These are phyloP conservation scores for Muscidifurax raptorellus DNA, from an alignment of 1,140 invertebrate genomes.

Conservation along the genomic window DNA sequence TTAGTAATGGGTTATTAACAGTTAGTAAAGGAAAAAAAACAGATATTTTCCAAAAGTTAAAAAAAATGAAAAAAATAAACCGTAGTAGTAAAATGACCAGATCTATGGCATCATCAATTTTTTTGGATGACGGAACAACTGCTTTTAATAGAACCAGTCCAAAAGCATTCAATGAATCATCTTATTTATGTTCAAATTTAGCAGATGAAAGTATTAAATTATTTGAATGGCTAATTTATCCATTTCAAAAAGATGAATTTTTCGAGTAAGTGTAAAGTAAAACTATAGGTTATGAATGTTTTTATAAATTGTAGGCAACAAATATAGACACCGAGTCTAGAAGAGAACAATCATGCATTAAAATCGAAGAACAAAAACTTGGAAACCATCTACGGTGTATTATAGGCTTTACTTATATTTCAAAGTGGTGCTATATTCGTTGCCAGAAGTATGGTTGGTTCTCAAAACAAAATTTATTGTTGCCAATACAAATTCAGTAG, in stretches of 20 bases:
- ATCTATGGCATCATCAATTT: neutral
- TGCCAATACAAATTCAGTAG: too few relatives aligned
- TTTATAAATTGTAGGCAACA: neutral
- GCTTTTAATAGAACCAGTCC: neutral
- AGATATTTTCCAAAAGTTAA: neutral
- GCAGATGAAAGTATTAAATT: conserved; percentile 77
- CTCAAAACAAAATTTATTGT: too few relatives aligned
- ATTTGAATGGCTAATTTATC: conserved; percentile 84
- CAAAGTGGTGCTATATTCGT: too few relatives aligned
- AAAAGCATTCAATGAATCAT: neutral
- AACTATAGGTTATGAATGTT: neutral
- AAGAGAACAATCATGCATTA: too few relatives aligned
- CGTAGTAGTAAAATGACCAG: neutral
- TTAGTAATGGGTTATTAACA: neutral
- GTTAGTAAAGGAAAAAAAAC: neutral
- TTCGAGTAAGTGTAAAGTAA: conserved; percentile 74
- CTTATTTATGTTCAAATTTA: conserved; percentile 67
- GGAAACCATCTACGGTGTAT: too few relatives aligned
- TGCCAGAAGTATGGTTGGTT: too few relatives aligned
- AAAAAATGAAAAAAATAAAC: neutral
- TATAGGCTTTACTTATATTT: too few relatives aligned
- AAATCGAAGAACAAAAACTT: too few relatives aligned
- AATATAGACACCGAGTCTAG: too few relatives aligned
- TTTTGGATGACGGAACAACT: neutral
- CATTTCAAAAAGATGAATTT: conserved; percentile 80